These are phyloP conservation scores for Chelmon rostratus DNA, from an alignment of 2,797 vertebrate genomes.

Conservation along the genomic window DNA sequence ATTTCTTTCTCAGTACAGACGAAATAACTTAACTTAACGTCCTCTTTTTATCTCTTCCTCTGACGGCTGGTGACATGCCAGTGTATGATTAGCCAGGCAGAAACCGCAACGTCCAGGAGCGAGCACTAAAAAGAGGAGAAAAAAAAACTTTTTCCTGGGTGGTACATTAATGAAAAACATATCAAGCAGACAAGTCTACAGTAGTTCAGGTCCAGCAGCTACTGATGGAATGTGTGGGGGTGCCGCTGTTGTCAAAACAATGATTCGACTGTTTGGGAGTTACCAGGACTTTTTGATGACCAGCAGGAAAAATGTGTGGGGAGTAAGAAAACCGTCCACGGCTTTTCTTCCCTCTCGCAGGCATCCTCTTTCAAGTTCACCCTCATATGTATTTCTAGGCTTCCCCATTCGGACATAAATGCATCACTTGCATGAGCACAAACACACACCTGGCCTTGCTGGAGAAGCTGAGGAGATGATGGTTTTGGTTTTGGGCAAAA, in stretches of 20 bases:
- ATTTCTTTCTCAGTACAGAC: constrained; percentile 30
- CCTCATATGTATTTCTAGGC: constrained; percentile 3
- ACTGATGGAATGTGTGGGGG: constrained; percentile 69
- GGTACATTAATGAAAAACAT: constrained; percentile 41
- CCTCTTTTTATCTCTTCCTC: neutral
- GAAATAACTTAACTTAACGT: constrained; percentile 22
- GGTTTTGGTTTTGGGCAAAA: constrained; percentile 63
- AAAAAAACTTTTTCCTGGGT: neutral
- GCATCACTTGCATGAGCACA: constrained; percentile 40
- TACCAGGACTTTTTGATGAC: constrained; percentile 63
- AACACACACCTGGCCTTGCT: constrained; percentile 18
- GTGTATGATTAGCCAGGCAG: constrained; percentile 34
- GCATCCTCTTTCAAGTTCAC: constrained; percentile 30
- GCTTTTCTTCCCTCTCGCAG: constrained; percentile 10
- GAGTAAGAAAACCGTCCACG: constrained; percentile 29
- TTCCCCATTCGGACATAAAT: constrained; percentile 6
- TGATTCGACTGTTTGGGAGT: constrained; percentile 77
- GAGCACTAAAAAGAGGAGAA: neutral
- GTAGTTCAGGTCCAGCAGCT: constrained; percentile 41
- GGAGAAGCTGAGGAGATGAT: constrained; percentile 46
- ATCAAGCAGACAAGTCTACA: constrained; percentile 23
- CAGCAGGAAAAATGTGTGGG: constrained; percentile 39
- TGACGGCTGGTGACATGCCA: neutral
- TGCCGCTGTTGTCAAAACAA: constrained; percentile 82
- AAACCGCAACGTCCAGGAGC: constrained; percentile 12